These are phyloP conservation scores for Antigone vipio DNA, from an alignment of 2,113 vertebrate species.

Conservation along the genomic window DNA sequence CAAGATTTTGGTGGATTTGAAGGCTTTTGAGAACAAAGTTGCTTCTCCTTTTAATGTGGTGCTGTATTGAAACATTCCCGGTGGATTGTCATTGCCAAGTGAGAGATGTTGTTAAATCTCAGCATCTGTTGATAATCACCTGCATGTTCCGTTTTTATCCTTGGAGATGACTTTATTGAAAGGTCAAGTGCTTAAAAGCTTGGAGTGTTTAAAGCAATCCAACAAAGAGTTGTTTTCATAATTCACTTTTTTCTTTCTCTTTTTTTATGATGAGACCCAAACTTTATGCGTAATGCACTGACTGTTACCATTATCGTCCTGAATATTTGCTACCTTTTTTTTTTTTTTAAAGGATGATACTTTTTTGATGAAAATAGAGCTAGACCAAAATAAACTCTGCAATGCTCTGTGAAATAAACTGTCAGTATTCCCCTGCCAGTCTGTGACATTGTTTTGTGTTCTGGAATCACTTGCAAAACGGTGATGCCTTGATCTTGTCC, in stretches of 20 bases:
- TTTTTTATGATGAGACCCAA: neutral
- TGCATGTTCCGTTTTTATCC: constrained; percentile 27
- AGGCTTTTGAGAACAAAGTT: neutral
- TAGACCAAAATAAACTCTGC: constrained; percentile 14
- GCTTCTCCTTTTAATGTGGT: neutral
- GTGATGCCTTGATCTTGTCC: neutral
- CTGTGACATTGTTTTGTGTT: neutral
- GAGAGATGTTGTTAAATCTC: neutral
- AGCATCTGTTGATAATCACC: constrained; percentile 22
- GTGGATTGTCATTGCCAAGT: constrained; percentile 26
- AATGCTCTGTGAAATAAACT: constrained; percentile 56
- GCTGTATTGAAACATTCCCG: neutral
- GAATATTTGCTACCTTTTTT: neutral
- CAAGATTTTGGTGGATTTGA: neutral
- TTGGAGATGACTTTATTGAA: neutral
- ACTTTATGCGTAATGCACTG: neutral
- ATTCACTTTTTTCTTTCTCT: neutral
- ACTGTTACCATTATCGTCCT: neutral
- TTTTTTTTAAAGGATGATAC: neutral
- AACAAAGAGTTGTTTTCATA: neutral
- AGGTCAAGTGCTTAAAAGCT: constrained; percentile 6
- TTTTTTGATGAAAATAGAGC: constrained; percentile 30
- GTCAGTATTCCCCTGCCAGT: constrained; percentile 35
- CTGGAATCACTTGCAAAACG: neutral
- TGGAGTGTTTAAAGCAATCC: neutral